Conservation (phyloP, 2,797 vertebrate genomes). For the Cossypha heuglini region DNA sequence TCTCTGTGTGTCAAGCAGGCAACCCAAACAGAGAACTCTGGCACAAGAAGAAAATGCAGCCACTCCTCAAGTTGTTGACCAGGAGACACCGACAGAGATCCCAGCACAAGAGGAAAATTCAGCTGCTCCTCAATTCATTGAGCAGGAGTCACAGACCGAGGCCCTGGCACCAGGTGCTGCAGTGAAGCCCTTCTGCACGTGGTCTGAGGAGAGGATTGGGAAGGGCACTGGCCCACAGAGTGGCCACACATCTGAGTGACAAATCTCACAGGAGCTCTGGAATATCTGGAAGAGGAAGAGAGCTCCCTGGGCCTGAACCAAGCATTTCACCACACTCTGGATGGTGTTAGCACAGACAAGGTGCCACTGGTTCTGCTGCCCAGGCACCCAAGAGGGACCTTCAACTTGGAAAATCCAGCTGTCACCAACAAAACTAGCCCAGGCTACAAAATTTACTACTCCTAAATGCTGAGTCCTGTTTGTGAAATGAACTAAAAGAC, state of each 20-base stretch:
- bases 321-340: not conserved
- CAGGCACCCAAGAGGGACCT: not conserved
- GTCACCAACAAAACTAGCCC: not conserved
- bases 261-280: not conserved
- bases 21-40: not conserved
- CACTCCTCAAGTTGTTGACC: not conserved
- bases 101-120: not conserved
- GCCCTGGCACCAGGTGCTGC: not conserved
- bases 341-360: accelerated
- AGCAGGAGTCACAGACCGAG: not conserved
- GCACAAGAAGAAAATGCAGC: not conserved
- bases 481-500: not conserved
- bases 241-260: not conserved
- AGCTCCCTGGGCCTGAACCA: not conserved
- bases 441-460: not conserved
- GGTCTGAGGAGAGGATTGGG: not conserved
- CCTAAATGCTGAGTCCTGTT: not conserved
- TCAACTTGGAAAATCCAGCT: not conserved
- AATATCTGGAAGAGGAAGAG: not conserved
- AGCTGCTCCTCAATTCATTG: not conserved
- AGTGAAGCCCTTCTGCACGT: not conserved
- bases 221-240: not conserved
- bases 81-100: not conserved
- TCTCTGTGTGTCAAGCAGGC: not conserved
- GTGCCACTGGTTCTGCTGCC: not conserved